Evolutionary conservation across 2,113 vertebrate genomes (phyloP).

Genomic region (Bubo bubo): DNA sequence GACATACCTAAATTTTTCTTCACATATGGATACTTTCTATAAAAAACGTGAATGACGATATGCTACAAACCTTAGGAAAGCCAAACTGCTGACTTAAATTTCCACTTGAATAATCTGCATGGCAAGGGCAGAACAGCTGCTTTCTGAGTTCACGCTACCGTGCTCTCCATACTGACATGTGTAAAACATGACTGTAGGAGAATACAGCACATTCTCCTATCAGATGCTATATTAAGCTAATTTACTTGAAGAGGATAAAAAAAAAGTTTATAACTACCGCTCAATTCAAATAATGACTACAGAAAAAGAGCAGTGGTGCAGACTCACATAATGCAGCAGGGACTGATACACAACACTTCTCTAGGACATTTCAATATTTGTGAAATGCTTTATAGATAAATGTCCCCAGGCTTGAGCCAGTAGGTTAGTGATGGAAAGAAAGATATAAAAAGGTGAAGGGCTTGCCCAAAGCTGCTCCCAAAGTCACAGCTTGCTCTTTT

Average conservation of each 20-base stretch:
- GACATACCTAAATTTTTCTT: not conserved
- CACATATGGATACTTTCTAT: not conserved
- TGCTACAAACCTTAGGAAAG: not conserved
- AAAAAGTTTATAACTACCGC: not conserved
- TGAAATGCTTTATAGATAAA: not conserved
- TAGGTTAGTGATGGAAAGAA: not conserved
- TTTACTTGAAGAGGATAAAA: not conserved
- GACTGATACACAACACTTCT: not conserved
- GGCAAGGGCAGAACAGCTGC: not conserved
- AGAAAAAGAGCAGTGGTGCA: not conserved
- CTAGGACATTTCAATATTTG: not conserved
- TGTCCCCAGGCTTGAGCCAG: not conserved
- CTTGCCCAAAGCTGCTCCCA: not conserved
- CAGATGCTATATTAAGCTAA: not conserved
- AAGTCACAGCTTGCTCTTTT: not conserved
- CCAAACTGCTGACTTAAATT: not conserved
- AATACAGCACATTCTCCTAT: not conserved
- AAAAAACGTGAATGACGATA: rapidly evolving
- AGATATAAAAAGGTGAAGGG: not conserved
- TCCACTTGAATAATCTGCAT: not conserved
- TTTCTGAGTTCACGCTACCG: not conserved
- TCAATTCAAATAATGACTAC: not conserved
- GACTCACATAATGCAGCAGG: not conserved
- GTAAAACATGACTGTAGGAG: not conserved
- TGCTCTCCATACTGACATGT: not conserved